These are phyloP conservation scores for Atractosteus spatula DNA, from an alignment of 2,113 vertebrate species.

Conservation along the genomic window DNA sequence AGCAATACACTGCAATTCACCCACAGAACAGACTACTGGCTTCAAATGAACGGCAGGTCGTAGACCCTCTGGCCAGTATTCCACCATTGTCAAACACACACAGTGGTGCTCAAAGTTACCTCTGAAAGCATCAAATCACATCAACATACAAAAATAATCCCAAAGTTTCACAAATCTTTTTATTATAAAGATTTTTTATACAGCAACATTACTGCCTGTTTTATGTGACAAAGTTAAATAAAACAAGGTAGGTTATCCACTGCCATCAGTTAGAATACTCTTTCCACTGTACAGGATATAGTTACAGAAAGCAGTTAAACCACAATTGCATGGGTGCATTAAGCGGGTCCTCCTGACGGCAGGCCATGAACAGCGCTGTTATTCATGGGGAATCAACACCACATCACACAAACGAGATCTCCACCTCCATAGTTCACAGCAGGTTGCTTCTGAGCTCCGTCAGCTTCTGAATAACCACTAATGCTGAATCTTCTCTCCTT, in stretches of 20 bases:
- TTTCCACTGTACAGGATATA: slow-evolving; percentile 15
- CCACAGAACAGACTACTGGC: too few species aligned
- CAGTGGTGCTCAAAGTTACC: slow-evolving; percentile 4
- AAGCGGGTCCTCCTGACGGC: neutral
- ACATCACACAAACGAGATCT: too few species aligned
- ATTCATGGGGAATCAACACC: neutral
- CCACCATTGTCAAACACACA: neutral
- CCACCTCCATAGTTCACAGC: too few species aligned
- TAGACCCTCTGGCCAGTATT: too few species aligned
- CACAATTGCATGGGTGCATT: neutral
- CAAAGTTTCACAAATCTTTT: slow-evolving; percentile 16
- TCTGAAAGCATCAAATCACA: slow-evolving; percentile 15
- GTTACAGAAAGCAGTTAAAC: neutral
- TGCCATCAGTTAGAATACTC: slow-evolving; percentile 9
- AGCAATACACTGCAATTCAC: too few species aligned
- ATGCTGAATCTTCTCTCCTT: too few species aligned
- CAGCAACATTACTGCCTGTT: slow-evolving; percentile 12
- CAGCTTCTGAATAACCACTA: too few species aligned
- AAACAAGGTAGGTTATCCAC: slow-evolving; percentile 3
- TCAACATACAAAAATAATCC: neutral
- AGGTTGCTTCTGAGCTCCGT: too few species aligned
- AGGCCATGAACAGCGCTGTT: neutral
- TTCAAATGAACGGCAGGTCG: neutral
- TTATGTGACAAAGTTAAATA: slow-evolving; percentile 18
- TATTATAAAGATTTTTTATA: slow-evolving; percentile 26